Percentiles rank a stretch among this genome's conserved stretches.
Evolutionary conservation across 2,113 vertebrate species (phyloP).

Genomic region (Rousettus leschenaultii): DNA sequence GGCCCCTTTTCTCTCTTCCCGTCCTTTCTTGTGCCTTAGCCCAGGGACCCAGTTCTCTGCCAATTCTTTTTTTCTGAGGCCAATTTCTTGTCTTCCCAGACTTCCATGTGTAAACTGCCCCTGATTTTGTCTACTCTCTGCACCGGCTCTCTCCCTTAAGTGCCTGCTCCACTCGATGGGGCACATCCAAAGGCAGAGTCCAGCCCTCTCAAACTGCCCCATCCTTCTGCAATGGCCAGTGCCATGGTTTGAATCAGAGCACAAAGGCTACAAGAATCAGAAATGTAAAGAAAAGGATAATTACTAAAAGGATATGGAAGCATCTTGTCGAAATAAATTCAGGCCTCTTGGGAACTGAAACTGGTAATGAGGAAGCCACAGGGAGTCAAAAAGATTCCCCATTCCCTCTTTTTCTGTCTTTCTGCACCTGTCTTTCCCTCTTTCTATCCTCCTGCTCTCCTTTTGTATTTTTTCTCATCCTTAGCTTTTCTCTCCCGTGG

Average conservation of each 20-base stretch:
- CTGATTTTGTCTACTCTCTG: neutral
- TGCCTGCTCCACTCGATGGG: accelerated
- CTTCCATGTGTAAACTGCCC: neutral
- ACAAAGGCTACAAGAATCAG: neutral
- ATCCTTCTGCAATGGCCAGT: neutral
- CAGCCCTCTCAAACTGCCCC: neutral
- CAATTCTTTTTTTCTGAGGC: neutral
- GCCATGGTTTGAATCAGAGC: neutral
- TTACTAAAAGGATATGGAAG: neutral
- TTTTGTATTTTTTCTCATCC: neutral
- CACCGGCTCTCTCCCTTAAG: neutral
- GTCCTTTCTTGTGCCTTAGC: neutral
- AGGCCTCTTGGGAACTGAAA: neutral
- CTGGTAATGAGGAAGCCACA: neutral
- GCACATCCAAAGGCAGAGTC: neutral
- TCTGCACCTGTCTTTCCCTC: neutral
- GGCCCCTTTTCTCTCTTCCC: neutral
- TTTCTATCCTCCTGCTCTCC: neutral
- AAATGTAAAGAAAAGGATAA: neutral
- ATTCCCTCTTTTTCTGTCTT: neutral
- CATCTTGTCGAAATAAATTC: neutral
- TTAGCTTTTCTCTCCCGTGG: neutral
- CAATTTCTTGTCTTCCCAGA: neutral
- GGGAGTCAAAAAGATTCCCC: neutral
- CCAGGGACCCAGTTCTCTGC: neutral